Conservation (phyloP, 2,113 vertebrate species). For the Clarias magur region DNA sequence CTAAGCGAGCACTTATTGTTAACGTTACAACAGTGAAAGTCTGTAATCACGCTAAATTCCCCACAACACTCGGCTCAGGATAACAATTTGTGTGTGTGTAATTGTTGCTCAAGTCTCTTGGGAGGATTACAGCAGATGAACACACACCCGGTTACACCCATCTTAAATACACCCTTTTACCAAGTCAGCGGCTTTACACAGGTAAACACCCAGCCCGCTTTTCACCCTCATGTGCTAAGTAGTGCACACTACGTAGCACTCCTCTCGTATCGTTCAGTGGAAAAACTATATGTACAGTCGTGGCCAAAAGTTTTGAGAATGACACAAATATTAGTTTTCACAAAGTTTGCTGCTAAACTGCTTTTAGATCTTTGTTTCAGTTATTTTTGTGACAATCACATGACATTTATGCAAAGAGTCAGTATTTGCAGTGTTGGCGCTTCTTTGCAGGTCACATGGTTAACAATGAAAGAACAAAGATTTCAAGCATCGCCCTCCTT, state of each 20-base stretch:
- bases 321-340: too few species aligned
- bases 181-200: background rate
- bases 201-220: slow-evolving; percentile 17
- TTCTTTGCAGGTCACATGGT: too few species aligned
- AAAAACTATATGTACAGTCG: background rate
- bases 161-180: background rate
- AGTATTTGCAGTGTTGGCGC: too few species aligned
- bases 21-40: slow-evolving; percentile 9
- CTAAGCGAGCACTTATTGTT: background rate
- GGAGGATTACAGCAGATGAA: background rate
- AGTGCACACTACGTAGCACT: background rate
- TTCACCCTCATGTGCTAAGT: background rate
- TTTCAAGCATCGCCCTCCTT: too few species aligned
- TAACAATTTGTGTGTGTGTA: background rate
- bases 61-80: background rate
- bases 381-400: too few species aligned
- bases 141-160: slow-evolving; percentile 31
- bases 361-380: too few species aligned
- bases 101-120: background rate
- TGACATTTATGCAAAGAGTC: too few species aligned
- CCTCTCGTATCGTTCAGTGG: background rate
- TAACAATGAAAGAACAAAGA: too few species aligned
- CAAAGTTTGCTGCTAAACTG: too few species aligned
- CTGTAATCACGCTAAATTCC: background rate
- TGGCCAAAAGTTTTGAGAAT: too few species aligned